A percentile compares a stretch with the other conserved stretches of the same genome.
phyloP scores from a whole-genome alignment of 1,140 invertebrate genomes.

The Steinernema khuongi region DNA sequence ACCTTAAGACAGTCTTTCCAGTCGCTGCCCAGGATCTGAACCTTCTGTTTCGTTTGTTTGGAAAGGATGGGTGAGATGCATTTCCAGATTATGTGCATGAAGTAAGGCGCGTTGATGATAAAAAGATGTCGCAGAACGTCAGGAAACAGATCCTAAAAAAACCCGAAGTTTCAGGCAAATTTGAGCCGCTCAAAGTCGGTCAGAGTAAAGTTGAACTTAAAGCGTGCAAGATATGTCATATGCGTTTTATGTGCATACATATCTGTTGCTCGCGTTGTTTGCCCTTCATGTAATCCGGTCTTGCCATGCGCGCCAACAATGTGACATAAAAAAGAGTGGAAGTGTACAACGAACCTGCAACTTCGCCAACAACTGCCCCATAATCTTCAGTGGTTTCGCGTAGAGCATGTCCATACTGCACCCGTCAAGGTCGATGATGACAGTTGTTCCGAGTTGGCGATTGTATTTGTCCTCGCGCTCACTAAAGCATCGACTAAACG shows the following conservation, averaged over 20 bases:
- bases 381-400: constrained; percentile 39
- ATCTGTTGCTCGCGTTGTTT: no score
- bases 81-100: constrained; percentile 10
- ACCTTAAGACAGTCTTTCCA: background rate
- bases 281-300: no score
- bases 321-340: no score
- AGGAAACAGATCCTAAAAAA: background rate
- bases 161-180: no score
- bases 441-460: constrained; percentile 37
- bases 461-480: constrained; percentile 30
- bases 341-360: constrained; percentile 33
- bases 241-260: no score
- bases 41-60: background rate
- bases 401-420: constrained; percentile 40
- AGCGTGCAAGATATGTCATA: no score
- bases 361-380: constrained; percentile 40
- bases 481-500: constrained; percentile 25
- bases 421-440: constrained; percentile 51
- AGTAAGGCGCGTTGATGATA: constrained; percentile 3
- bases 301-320: no score
- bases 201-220: no score
- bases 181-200: no score
- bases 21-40: background rate
- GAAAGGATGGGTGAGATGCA: background rate
- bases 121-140: constrained; percentile 9